Conservation (phyloP, 2,113 vertebrate species). For the Girardinichthys multiradiatus region DNA sequence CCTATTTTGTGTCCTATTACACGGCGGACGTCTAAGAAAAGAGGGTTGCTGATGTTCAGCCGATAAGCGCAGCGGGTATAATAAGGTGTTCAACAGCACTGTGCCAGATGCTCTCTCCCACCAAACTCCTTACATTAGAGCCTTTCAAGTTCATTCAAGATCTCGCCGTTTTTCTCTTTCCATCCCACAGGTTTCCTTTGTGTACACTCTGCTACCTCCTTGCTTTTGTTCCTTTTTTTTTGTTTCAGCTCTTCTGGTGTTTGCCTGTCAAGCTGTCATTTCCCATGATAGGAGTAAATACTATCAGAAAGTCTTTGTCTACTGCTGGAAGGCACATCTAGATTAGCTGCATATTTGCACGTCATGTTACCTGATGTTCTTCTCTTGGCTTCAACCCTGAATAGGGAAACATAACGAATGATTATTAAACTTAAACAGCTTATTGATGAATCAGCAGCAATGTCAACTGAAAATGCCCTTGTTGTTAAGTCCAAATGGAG, state of each 20-base stretch:
- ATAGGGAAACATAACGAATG: conserved; percentile 16
- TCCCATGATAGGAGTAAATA: conserved; percentile 42
- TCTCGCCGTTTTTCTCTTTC: neutral
- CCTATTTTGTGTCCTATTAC: neutral
- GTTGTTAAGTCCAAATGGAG: neutral
- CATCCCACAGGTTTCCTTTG: neutral
- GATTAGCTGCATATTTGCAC: conserved; percentile 18
- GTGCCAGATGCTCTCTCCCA: neutral
- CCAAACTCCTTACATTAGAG: neutral
- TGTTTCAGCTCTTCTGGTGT: conserved; percentile 9
- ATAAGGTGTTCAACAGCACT: neutral
- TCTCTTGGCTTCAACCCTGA: conserved; percentile 30
- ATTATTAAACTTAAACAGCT: conserved; percentile 28
- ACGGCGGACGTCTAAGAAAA: neutral
- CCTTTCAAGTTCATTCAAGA: conserved; percentile 14
- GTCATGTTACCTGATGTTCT: conserved; percentile 18
- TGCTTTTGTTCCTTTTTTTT: conserved; percentile 26
- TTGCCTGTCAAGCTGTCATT: conserved; percentile 43
- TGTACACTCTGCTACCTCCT: conserved; percentile 7
- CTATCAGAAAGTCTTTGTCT: conserved; percentile 40
- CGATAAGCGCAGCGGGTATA: conserved; percentile 1
- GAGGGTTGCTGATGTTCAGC: conserved; percentile 2
- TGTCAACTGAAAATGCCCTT: conserved; percentile 13
- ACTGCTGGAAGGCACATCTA: conserved; percentile 29
- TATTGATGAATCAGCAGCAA: conserved; percentile 4